phyloP scores from a whole-genome alignment of 2,888 invertebrate genomes.

The Drosophila fulvimacula region DNA sequence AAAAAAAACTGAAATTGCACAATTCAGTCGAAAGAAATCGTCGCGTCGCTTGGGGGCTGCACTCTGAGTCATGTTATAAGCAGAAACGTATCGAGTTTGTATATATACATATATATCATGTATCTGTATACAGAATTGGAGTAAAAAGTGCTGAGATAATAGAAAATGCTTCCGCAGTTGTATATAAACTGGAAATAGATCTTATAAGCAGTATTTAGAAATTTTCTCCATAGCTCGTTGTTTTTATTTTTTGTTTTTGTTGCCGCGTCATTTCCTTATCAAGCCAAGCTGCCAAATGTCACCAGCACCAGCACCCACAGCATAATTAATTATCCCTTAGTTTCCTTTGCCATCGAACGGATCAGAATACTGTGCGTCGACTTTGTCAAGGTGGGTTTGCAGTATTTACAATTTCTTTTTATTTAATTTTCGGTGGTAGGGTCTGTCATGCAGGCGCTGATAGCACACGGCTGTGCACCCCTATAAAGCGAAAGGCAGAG shows the following conservation, averaged over 20 bases:
- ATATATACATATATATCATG: constrained; percentile 13
- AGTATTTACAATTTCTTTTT: constrained; percentile 16
- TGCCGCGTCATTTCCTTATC: constrained; percentile 76
- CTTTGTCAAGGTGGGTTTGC: constrained; percentile 37
- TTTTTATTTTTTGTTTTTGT: constrained; percentile 32
- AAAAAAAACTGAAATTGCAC: constrained; percentile 63
- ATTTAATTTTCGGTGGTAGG: not conserved
- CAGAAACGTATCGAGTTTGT: constrained; percentile 20
- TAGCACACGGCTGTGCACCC: constrained; percentile 59
- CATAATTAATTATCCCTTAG: constrained; percentile 71
- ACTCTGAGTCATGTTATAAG: constrained; percentile 44
- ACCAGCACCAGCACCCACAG: constrained; percentile 53
- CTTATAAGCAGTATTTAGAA: constrained; percentile 12
- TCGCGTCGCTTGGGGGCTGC: constrained; percentile 19
- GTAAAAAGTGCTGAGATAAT: constrained; percentile 49
- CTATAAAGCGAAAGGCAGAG: constrained; percentile 53
- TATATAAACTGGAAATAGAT: constrained; percentile 11
- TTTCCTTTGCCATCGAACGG: constrained; percentile 6
- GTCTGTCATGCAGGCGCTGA: constrained; percentile 65
- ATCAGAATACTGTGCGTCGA: constrained; percentile 39
- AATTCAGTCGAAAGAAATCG: constrained; percentile 64
- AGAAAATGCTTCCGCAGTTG: constrained; percentile 47
- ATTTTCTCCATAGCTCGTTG: constrained; percentile 27
- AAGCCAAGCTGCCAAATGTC: constrained; percentile 61
- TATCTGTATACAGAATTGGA: constrained; percentile 49